A percentile compares a stretch with the other conserved stretches of the same genome.
phyloP scores from a whole-genome alignment of 2,113 vertebrate genomes.

The Varanus komodoensis region DNA sequence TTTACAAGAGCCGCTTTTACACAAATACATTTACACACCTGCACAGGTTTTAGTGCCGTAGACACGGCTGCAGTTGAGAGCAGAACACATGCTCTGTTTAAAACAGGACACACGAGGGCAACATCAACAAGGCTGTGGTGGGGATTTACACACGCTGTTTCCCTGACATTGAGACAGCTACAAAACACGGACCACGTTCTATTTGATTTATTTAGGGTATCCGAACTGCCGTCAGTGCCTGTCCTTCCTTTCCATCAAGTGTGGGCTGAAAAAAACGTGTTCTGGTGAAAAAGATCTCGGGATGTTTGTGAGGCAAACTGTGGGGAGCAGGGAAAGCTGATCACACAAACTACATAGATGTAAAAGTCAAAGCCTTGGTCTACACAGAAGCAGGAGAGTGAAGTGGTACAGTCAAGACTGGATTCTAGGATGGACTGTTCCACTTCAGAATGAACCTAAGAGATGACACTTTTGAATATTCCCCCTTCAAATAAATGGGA shows the following conservation, averaged over 20 bases:
- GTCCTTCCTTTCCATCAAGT: background rate
- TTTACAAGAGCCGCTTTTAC: slow-evolving; percentile 39
- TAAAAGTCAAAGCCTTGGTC: slow-evolving; percentile 59
- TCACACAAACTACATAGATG: slow-evolving; percentile 56
- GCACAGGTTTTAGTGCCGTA: background rate
- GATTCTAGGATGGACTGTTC: background rate
- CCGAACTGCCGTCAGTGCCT: background rate
- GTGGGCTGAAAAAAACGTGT: background rate
- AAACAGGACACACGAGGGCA: slow-evolving; percentile 31
- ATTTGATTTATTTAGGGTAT: background rate
- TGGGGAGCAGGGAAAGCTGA: slow-evolving; percentile 34
- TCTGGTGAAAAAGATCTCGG: background rate
- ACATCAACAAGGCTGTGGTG: background rate
- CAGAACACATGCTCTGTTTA: slow-evolving; percentile 30
- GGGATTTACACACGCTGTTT: background rate
- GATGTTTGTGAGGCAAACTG: slow-evolving; percentile 24
- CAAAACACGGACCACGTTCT: background rate
- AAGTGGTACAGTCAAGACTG: no score
- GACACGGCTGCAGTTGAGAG: background rate
- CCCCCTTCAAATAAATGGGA: background rate
- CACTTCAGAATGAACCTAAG: background rate
- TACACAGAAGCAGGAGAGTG: background rate
- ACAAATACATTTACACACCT: background rate
- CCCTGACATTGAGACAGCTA: slow-evolving; percentile 34
- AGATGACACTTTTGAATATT: no score